Evolutionary conservation across 2,113 vertebrate genomes (phyloP).

Genomic region (Amblyopsis rosae): DNA sequence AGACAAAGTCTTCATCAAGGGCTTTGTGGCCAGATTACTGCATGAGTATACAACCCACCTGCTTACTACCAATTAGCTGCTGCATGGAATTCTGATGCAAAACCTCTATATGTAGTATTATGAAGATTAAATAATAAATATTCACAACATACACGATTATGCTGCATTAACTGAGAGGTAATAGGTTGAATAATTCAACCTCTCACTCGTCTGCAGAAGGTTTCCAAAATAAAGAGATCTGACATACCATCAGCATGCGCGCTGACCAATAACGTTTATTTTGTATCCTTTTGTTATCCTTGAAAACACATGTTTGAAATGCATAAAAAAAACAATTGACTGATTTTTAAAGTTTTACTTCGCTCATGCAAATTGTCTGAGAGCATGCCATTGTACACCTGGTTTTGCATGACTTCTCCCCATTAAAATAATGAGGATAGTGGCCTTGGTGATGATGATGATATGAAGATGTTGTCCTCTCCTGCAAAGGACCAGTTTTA

Average conservation of each 20-base stretch:
- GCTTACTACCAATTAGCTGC: constrained; percentile 45
- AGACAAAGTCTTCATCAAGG: constrained; percentile 65
- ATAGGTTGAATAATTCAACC: too few species aligned
- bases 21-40: constrained; percentile 64
- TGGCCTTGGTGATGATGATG: not conserved
- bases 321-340: too few species aligned
- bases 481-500: not conserved
- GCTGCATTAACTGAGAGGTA: too few species aligned
- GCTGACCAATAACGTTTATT: too few species aligned
- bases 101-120: not conserved
- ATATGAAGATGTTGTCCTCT: not conserved
- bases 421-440: too few species aligned
- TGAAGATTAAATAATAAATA: not conserved
- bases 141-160: too few species aligned
- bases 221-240: too few species aligned
- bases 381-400: constrained; percentile 11
- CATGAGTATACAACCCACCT: constrained; percentile 19
- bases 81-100: constrained; percentile 19
- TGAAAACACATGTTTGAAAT: too few species aligned
- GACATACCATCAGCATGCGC: too few species aligned
- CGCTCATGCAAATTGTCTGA: not conserved
- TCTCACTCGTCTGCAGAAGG: too few species aligned
- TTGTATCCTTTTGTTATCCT: too few species aligned
- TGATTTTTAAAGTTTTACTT: too few species aligned
- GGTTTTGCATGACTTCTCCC: constrained; percentile 10